Evolutionary conservation across 2,113 vertebrate species (phyloP).

Genomic region (Dendropsophus ebraccatus): DNA sequence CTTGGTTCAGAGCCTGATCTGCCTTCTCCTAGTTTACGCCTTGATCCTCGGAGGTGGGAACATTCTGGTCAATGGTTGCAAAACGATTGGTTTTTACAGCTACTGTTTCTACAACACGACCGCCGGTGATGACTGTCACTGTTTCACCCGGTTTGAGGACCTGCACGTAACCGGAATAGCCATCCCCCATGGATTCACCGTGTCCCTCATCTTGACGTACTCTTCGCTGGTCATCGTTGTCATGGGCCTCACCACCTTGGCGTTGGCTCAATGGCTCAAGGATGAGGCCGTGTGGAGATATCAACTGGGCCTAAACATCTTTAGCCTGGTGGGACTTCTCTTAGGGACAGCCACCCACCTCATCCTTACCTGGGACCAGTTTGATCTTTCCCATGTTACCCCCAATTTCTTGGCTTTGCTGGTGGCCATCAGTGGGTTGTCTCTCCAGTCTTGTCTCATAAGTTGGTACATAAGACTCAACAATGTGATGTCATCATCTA

Average conservation of each 20-base stretch:
- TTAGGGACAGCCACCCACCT: background rate
- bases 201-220: conserved; percentile 24
- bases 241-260: background rate
- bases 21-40: conserved; percentile 12
- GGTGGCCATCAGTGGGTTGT: background rate
- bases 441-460: conserved; percentile 16
- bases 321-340: background rate
- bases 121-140: background rate
- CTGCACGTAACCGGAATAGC: background rate
- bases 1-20: background rate
- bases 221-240: conserved; percentile 30
- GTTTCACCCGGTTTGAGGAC: background rate
- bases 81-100: conserved; percentile 47
- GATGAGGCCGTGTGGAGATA: conserved; percentile 6
- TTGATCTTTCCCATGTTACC: conserved; percentile 22
- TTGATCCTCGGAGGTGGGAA: conserved; percentile 5
- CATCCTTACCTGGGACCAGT: background rate
- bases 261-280: background rate
- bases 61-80: conserved; percentile 18
- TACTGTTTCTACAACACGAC: conserved; percentile 25
- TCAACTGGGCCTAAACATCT: background rate
- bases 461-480: background rate
- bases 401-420: conserved; percentile 28
- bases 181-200: background rate
- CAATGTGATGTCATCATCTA: background rate